Evolutionary conservation across 2,113 vertebrate species (phyloP), one percentile per base, ranked within the genome.

Genomic region (Platanista minor): DNA sequence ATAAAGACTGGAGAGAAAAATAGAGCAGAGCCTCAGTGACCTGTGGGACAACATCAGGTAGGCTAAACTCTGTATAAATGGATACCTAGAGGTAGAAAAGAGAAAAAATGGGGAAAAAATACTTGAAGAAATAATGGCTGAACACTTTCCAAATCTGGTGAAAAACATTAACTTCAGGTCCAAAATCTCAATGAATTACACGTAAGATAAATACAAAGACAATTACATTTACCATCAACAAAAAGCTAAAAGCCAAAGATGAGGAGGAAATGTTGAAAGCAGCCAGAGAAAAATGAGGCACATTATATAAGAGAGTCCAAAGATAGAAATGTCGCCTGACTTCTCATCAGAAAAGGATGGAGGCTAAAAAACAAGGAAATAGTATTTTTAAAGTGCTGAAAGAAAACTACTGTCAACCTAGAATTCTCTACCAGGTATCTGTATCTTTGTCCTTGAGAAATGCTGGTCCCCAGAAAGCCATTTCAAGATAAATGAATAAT

Each of bases 171-270:
- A 81, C 49, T 95, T 81, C 39, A 39, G 57, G 77, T 92, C 31
- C 77, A 94, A 17, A 64, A 88, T 83, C 23, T 93, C 43, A 72
- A 41, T 43, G 52, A 94, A 75, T 36, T 33, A 90, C 27, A 90
- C 41, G 59, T 46, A 88, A 82, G 23, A 71, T 36, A 87, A 94
- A 90, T 14, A 92, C 39, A 92, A 82, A 77, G 46, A 52, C 43
- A 92, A 91, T 71, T 61, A 75, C 31, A 75, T 88, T 90, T 81
- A 82, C 64, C 21, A 86, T 64, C 87, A 75, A 29, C 67, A 78
- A 84, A 85, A 46, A 57, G 71, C 61, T 82, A 82, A 97, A 91
- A 92, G 75, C 46, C 87, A 81, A 83, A 61, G 36, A 92, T 29
- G 39, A 88, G 49, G 52, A 81, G 25, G 87, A 82, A 94, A 95